Conservation (phyloP, 2,797 vertebrate species). For the Cossypha caffra region DNA sequence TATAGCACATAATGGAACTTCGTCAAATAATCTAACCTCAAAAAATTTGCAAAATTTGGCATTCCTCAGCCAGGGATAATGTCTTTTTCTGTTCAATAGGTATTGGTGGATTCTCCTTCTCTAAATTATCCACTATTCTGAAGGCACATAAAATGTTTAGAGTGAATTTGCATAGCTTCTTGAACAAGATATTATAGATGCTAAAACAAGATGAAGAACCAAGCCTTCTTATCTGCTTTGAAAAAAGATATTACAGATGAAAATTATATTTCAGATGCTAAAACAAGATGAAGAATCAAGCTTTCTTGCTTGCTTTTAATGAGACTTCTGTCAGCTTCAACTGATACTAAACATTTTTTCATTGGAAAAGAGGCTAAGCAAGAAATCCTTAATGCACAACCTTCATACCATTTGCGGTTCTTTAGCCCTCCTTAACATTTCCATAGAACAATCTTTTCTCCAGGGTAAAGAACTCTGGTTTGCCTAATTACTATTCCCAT, state of each 20-base stretch:
- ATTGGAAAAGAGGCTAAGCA: background rate
- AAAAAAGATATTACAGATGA: background rate
- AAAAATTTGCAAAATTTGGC: background rate
- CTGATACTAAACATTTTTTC: background rate
- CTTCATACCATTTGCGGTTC: rapidly evolving
- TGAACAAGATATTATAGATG: background rate
- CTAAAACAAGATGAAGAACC: background rate
- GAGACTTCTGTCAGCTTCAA: background rate
- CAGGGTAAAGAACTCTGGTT: background rate
- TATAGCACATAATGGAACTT: background rate
- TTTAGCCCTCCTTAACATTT: background rate
- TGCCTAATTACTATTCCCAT: background rate
- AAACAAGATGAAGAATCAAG: background rate
- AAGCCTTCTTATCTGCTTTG: background rate
- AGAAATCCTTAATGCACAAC: background rate
- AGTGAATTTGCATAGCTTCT: background rate
- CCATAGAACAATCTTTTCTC: background rate
- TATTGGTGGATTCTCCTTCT: background rate
- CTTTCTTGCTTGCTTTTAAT: background rate
- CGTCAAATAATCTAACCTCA: background rate
- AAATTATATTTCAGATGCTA: background rate
- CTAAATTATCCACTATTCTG: background rate
- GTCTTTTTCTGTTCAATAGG: background rate
- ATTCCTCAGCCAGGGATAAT: background rate
- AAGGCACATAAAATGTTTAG: background rate